phyloP scores from a whole-genome alignment of 1,140 invertebrate species.

The Philopotamus ludificatus region DNA sequence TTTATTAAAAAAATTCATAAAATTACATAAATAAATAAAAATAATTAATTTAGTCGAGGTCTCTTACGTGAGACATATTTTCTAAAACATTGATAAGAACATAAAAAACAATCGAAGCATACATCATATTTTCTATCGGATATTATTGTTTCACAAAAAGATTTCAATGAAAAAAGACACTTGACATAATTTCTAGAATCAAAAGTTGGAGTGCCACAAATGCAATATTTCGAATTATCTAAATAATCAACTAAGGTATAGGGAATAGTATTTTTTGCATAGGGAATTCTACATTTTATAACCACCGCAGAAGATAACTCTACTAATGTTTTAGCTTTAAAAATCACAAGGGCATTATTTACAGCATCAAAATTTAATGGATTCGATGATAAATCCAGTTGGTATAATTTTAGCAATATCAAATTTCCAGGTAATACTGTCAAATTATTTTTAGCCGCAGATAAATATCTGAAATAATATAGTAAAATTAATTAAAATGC shows the following conservation, averaged over 20 bases:
- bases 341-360: not conserved
- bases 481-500: not conserved
- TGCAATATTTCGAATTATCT: conserved; percentile 61
- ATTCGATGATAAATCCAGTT: conserved; percentile 32
- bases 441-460: conserved; percentile 25
- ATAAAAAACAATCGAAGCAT: conserved; percentile 62
- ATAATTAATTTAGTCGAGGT: conserved; percentile 22
- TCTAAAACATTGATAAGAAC: conserved; percentile 58
- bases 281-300: conserved; percentile 52
- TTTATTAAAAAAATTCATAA: no score
- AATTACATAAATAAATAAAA: no score
- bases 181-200: conserved; percentile 47
- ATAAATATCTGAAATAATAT: conserved; percentile 32
- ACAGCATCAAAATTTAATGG: not conserved
- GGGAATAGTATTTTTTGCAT: conserved; percentile 61
- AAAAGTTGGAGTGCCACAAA: conserved; percentile 60
- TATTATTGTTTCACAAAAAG: conserved; percentile 46
- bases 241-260: conserved; percentile 60
- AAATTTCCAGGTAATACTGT: conserved; percentile 21
- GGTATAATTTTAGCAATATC: not conserved
- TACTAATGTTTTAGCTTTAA: conserved; percentile 11
- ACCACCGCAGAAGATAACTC: conserved; percentile 44
- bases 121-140: conserved; percentile 42
- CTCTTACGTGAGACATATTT: conserved; percentile 24
- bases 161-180: conserved; percentile 46